Percentiles rank a stretch among this genome's conserved stretches.
Conservation (phyloP, 1,140 invertebrate species). For the Chrysopa pallens region DNA sequence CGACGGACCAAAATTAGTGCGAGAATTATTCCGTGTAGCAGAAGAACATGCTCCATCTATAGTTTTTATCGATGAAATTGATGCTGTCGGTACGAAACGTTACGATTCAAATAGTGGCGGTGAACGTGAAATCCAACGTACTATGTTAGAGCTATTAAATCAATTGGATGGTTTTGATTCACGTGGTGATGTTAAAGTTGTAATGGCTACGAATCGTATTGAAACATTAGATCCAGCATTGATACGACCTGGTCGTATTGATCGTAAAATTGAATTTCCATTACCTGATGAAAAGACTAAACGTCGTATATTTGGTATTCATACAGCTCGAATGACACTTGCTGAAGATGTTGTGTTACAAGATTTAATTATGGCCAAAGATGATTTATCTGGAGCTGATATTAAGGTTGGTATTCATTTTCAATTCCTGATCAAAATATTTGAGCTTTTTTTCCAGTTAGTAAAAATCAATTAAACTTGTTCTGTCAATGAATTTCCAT, state of each 20-base stretch:
- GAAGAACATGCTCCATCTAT: conserved; percentile 99
- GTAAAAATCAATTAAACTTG: too few relatives aligned
- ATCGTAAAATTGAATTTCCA: conserved; percentile 99
- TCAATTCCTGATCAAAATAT: too few relatives aligned
- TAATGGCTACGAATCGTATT: conserved; percentile 99
- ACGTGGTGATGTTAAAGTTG: conserved; percentile 88
- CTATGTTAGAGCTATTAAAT: conserved; percentile 98
- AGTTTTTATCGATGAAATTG: conserved; percentile 99
- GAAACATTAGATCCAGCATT: conserved; percentile 97
- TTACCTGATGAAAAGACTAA: conserved; percentile 99
- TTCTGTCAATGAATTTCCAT: too few relatives aligned
- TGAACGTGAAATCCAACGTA: conserved; percentile 98
- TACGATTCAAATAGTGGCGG: conserved; percentile 99
- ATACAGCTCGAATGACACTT: conserved; percentile 95
- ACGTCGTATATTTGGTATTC: conserved; percentile 93
- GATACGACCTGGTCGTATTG: conserved; percentile 96
- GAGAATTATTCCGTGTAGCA: conserved; percentile 94
- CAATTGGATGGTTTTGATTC: conserved; percentile 99
- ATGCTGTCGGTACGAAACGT: conserved; percentile 97
- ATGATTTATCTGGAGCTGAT: conserved; percentile 95
- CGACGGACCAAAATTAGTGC: conserved; percentile 95
- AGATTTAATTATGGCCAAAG: conserved; percentile 97
- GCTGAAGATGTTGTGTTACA: conserved; percentile 94
- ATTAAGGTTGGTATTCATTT: conserved; percentile 41
- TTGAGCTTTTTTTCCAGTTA: too few relatives aligned